Percentiles rank a stretch among this genome's conserved stretches.
phyloP scores from a whole-genome alignment of 2,113 vertebrate genomes.

The Nerophis lumbriciformis region DNA sequence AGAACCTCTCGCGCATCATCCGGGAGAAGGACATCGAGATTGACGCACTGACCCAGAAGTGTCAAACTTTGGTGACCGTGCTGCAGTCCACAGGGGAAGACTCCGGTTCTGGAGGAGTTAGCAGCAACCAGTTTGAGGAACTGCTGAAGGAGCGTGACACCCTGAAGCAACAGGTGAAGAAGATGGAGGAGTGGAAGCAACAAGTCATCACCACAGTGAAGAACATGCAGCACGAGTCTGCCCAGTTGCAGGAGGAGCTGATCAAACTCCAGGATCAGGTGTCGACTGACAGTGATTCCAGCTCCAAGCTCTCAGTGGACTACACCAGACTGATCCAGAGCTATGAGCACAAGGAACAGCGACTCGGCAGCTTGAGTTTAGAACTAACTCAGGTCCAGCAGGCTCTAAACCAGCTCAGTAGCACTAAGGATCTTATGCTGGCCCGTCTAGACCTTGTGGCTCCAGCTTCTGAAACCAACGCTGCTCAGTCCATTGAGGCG shows the following conservation, averaged over 20 bases:
- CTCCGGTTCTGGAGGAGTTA: slow-evolving; percentile 73
- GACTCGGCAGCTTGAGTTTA: slow-evolving; percentile 79
- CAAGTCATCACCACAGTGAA: slow-evolving; percentile 96
- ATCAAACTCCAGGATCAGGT: slow-evolving; percentile 85
- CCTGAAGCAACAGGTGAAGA: slow-evolving; percentile 94
- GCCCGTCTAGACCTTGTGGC: slow-evolving; percentile 82
- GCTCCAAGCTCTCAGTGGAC: slow-evolving; percentile 83
- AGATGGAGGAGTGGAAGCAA: slow-evolving; percentile 98
- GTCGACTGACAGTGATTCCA: slow-evolving; percentile 81
- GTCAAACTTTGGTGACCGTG: slow-evolving; percentile 88
- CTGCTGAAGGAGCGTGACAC: slow-evolving; percentile 90
- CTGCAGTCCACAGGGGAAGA: slow-evolving; percentile 76
- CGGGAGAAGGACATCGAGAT: slow-evolving; percentile 98
- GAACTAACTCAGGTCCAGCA: slow-evolving; percentile 90
- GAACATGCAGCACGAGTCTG: slow-evolving; percentile 97
- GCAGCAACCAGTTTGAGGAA: slow-evolving; percentile 95
- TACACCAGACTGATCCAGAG: slow-evolving; percentile 88
- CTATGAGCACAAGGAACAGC: slow-evolving; percentile 89
- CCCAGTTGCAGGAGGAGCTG: slow-evolving; percentile 90
- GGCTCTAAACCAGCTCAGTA: slow-evolving; percentile 85
- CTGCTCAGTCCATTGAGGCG: slow-evolving; percentile 9
- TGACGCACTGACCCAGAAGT: slow-evolving; percentile 93
- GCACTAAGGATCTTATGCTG: slow-evolving; percentile 84
- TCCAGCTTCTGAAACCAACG: slow-evolving; percentile 46
- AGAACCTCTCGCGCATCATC: slow-evolving; percentile 95